phyloP scores from a whole-genome alignment of 2,797 vertebrate species.

The Enoplosus armatus region DNA sequence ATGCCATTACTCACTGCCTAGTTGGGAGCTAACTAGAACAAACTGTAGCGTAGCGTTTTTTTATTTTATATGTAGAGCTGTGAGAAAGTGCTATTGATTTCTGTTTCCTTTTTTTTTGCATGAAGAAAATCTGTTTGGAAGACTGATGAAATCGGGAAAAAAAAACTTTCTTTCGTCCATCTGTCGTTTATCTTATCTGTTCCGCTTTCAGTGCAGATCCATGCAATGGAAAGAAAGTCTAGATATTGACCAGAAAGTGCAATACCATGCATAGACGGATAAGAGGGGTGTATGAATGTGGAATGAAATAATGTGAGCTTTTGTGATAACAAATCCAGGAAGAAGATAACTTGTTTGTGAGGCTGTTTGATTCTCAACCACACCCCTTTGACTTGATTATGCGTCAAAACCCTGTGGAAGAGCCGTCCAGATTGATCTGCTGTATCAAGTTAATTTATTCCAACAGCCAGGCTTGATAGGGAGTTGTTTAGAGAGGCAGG shows the following conservation, averaged over 20 bases:
- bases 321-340: conserved; percentile 8
- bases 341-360: not conserved
- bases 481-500: conserved; percentile 52
- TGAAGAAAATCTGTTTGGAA: conserved; percentile 4
- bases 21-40: conserved; percentile 34
- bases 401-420: conserved; percentile 35
- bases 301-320: conserved; percentile 9
- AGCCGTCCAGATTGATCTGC: conserved; percentile 58
- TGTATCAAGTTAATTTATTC: conserved; percentile 68
- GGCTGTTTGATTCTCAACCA: not conserved
- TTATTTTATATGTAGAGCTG: conserved; percentile 12
- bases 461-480: conserved; percentile 42
- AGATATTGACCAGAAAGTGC: conserved; percentile 1
- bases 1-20: conserved; percentile 54
- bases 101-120: conserved; percentile 10
- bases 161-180: not conserved
- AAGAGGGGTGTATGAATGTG: not conserved
- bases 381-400: conserved; percentile 48
- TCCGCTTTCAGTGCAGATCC: not conserved
- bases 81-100: conserved; percentile 29
- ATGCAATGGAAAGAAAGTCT: not conserved
- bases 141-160: not conserved
- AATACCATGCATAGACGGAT: conserved; percentile 6
- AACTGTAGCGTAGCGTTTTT: conserved; percentile 4
- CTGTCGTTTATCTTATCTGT: conserved; percentile 16